Conservation (phyloP, 1,140 invertebrate genomes). For the Plectrocnemia conspersa region DNA sequence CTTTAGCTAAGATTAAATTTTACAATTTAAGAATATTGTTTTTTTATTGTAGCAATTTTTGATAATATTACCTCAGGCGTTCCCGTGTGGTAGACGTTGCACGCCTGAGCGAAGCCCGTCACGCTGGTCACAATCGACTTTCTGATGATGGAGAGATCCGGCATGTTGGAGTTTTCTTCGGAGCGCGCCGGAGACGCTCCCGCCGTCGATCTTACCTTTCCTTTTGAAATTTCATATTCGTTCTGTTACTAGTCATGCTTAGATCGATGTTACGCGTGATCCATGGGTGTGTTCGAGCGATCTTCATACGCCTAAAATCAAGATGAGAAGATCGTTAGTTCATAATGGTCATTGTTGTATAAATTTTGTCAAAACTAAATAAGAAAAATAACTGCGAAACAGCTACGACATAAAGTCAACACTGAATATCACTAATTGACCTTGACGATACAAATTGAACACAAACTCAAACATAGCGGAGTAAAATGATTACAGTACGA, state of each 20-base stretch:
- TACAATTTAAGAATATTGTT: too few relatives aligned
- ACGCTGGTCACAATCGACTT: constrained; percentile 60
- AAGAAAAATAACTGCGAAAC: too few relatives aligned
- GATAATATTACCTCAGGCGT: constrained; percentile 52
- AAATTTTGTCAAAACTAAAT: too few relatives aligned
- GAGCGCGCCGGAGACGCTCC: constrained; percentile 34
- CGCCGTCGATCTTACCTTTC: constrained; percentile 34
- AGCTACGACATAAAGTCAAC: too few relatives aligned
- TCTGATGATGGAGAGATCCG: constrained; percentile 57
- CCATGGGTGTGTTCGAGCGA: too few relatives aligned
- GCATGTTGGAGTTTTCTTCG: constrained; percentile 33
- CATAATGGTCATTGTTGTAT: too few relatives aligned
- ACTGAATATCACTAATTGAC: too few relatives aligned
- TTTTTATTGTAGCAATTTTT: too few relatives aligned
- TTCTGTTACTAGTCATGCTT: constrained; percentile 50
- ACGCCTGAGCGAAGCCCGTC: constrained; percentile 57
- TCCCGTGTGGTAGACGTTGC: constrained; percentile 56
- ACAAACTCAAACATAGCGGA: too few relatives aligned
- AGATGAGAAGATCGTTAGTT: not conserved
- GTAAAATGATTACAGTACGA: too few relatives aligned
- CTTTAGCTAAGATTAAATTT: constrained; percentile 60
- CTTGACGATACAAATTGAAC: too few relatives aligned
- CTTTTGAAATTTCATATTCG: constrained; percentile 43
- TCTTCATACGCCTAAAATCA: not conserved
- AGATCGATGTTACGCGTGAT: too few relatives aligned